Conservation (phyloP, 2,888 invertebrate species). For the Graphium colonna region DNA sequence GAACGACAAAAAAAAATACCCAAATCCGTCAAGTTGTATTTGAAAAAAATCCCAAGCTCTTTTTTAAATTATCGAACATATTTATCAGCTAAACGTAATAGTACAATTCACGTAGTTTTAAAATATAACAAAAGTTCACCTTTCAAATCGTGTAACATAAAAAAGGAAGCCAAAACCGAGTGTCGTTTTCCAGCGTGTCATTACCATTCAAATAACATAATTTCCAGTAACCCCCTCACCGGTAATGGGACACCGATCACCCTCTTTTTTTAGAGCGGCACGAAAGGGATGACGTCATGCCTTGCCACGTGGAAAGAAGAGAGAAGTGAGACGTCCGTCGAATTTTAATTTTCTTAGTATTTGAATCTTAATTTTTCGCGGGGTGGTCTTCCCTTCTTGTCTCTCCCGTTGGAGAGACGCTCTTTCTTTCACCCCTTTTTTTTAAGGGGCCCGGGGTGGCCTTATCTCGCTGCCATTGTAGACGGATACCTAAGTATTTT, state of each 20-base stretch:
- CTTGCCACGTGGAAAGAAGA: constrained; percentile 29
- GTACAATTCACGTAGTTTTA: too few species aligned
- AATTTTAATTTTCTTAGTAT: constrained; percentile 80
- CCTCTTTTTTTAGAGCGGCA: constrained; percentile 50
- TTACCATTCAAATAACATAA: constrained; percentile 58
- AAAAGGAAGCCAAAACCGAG: too few species aligned
- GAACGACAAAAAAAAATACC: too few species aligned
- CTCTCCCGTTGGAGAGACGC: constrained; percentile 32
- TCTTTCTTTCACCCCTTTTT: constrained; percentile 55
- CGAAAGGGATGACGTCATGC: constrained; percentile 26
- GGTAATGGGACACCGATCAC: constrained; percentile 55
- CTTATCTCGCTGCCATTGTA: constrained; percentile 26
- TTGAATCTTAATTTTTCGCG: constrained; percentile 79
- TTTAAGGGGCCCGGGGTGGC: constrained; percentile 43
- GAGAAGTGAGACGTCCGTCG: constrained; percentile 58
- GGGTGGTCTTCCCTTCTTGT: constrained; percentile 52
- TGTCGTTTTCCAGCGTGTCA: constrained; percentile 32
- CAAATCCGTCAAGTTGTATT: too few species aligned
- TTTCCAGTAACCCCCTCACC: constrained; percentile 37
- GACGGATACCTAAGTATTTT: constrained; percentile 29
- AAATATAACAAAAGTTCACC: too few species aligned
- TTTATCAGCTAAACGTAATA: too few species aligned
- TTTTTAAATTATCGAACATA: too few species aligned
- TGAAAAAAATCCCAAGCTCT: too few species aligned
- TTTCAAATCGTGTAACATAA: too few species aligned